Evolutionary conservation across 64 coral and sea anemone species (phyloP).

Genomic region (Pachyseris speciosa): DNA sequence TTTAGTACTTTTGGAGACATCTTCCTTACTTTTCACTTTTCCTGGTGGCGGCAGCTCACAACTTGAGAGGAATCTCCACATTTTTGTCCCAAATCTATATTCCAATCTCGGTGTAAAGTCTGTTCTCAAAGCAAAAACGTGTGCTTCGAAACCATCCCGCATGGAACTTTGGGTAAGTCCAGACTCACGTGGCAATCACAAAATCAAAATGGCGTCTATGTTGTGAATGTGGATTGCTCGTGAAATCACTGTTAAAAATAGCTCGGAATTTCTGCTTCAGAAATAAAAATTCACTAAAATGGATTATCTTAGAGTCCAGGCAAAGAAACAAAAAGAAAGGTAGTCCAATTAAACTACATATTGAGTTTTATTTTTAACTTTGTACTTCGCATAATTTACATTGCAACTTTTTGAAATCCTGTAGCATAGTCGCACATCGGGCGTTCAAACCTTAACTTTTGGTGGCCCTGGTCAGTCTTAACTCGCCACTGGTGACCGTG

Average conservation of each 20-base stretch:
- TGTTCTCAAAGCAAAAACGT: background rate
- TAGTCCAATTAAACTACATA: background rate
- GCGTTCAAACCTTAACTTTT: background rate
- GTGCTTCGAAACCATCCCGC: too few species aligned
- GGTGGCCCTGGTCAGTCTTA: background rate
- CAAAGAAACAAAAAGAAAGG: background rate
- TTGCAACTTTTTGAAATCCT: slow-evolving; percentile 1
- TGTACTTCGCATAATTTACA: background rate
- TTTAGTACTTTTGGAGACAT: background rate
- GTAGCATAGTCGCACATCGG: slow-evolving; percentile 7
- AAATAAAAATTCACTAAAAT: slow-evolving; percentile 6
- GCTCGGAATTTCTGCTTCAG: background rate
- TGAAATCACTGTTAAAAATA: background rate
- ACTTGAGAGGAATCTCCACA: background rate
- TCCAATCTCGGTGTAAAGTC: background rate
- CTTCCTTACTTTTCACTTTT: slow-evolving; percentile 6
- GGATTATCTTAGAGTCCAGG: background rate
- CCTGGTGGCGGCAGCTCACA: background rate
- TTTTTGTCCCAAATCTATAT: background rate
- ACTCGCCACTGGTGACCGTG: background rate
- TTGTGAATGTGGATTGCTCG: background rate
- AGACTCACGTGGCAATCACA: background rate
- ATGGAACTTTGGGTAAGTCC: background rate
- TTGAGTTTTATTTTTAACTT: background rate
- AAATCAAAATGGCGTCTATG: background rate